Percentiles rank a stretch among this genome's conserved stretches.
These are phyloP conservation scores for Muscicapa comitata DNA, from an alignment of 2,797 vertebrate genomes.

Conservation along the genomic window DNA sequence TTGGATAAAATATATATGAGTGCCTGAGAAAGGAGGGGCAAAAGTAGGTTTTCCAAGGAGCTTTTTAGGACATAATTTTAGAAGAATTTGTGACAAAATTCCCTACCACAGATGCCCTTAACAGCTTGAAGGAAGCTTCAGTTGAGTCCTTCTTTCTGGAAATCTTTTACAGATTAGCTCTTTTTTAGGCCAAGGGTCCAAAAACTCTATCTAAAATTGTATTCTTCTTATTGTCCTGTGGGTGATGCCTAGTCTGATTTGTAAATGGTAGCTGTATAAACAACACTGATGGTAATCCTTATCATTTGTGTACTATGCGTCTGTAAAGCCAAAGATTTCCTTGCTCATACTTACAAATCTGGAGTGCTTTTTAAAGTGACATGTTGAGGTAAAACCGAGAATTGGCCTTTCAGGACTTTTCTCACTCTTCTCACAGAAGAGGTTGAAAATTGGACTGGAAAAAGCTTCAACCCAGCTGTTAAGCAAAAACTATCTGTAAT, in stretches of 20 bases:
- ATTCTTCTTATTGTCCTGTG: neutral
- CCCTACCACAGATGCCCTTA: neutral
- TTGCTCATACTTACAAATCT: neutral
- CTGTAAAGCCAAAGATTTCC: neutral
- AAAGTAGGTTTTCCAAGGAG: neutral
- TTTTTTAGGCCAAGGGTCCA: neutral
- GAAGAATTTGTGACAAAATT: neutral
- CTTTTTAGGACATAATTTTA: neutral
- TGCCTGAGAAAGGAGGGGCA: neutral
- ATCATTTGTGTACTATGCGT: neutral
- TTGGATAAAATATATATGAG: neutral
- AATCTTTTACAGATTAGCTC: neutral
- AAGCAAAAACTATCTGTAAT: neutral
- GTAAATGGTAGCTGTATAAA: neutral
- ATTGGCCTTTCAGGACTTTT: neutral
- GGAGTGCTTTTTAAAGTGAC: neutral
- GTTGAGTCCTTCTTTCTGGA: neutral
- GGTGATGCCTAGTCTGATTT: neutral
- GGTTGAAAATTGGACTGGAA: neutral
- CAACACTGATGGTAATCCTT: neutral
- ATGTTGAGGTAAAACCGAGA: neutral
- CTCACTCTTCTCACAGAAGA: neutral
- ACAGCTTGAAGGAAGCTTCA: neutral
- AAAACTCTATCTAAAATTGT: neutral
- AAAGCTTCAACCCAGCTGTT: neutral